Base-by-base conservation (phyloP, 2,113 vertebrate genomes). In the Phylloscopus trochiloides region DNA sequence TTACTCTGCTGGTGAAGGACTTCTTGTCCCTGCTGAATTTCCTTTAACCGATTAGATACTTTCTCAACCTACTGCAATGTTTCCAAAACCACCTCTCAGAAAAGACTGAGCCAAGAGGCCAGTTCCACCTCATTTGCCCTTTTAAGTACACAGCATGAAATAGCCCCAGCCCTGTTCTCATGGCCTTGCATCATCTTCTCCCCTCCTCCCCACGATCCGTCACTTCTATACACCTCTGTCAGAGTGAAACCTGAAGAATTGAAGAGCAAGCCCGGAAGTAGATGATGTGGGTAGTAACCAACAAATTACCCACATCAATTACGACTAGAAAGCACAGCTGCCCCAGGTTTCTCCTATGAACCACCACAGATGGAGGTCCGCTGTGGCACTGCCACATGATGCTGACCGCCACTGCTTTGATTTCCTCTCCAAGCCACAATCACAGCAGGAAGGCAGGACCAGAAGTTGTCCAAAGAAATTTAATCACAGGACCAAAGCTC, bases 111-210 rank as follows among this genome's bases (percentile, higher is more conserved):
- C 88, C 81, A 88, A 73, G 43, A 71, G 75, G 51, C 42, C 34
- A 40, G 43, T 83, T 92, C 45, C 63, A 90, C 48, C 43, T 90
- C 43, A 77, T 94, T 88, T 96, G 85, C 72, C 93, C 79, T 77
- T 95, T 47, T 88, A 92, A 96, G 85, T 90, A 93, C 78, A 83
- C 6, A 73, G 29, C 14, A 25, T 59, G 47, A 62, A 90, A 66
- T 70, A 74, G 90, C 59, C 77, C 31, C 42, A 61, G 62, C 62
- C 16, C 78, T 50, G 66, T 82, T 76, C 62, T 92, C 80, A 31
- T 43, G 73, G 51, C 51, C 71, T 94, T 72, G 51, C 43, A 68
- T 57, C 77, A 88, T 47, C 59, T 26, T 48, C 72, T 86, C 65
- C 47, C 77, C 67, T 95, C 51, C 78, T 90, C 72, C 81, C 55